Percentiles rank a stretch among this genome's conserved stretches.
phyloP scores from a whole-genome alignment of 53 echinoderm and acorn worm genomes.

The Arbacia lixula region DNA sequence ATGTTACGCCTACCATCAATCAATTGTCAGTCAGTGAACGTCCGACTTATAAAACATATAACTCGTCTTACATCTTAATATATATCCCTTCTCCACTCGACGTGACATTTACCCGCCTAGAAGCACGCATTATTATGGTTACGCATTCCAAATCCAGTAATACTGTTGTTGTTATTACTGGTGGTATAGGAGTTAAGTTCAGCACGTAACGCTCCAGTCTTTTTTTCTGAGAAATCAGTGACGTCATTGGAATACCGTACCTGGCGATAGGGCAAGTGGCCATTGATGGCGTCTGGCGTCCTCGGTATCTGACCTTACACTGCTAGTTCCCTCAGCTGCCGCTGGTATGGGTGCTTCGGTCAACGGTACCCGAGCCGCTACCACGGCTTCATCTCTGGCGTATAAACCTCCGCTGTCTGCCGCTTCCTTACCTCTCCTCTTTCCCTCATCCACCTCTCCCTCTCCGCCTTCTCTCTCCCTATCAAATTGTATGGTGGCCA shows the following conservation, averaged over 20 bases:
- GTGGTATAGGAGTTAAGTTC: too few species aligned
- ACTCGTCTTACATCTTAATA: too few species aligned
- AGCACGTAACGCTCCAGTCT: too few species aligned
- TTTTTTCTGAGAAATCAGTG: conserved; percentile 27
- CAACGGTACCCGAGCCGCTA: conserved; percentile 4
- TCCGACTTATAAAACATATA: too few species aligned
- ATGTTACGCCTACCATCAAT: too few species aligned
- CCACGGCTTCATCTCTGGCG: not conserved
- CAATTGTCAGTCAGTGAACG: too few species aligned
- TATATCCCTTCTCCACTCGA: too few species aligned
- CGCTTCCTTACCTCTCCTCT: not conserved
- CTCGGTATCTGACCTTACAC: conserved; percentile 28
- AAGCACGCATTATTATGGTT: conserved; percentile 28
- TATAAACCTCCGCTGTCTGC: not conserved
- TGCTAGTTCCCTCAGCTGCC: not conserved
- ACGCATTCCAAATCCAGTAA: conserved; percentile 5
- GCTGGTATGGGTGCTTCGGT: conserved; percentile 32
- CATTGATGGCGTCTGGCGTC: conserved; percentile 42
- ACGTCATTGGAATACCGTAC: conserved; percentile 52
- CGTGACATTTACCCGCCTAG: too few species aligned
- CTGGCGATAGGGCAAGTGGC: conserved; percentile 31
- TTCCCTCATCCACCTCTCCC: not conserved
- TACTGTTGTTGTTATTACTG: too few species aligned
- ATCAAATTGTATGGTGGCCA: not conserved
- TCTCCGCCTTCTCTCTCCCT: not conserved